Conservation (phyloP, 2,797 vertebrate species). For the Triplophysa bombifrons region DNA sequence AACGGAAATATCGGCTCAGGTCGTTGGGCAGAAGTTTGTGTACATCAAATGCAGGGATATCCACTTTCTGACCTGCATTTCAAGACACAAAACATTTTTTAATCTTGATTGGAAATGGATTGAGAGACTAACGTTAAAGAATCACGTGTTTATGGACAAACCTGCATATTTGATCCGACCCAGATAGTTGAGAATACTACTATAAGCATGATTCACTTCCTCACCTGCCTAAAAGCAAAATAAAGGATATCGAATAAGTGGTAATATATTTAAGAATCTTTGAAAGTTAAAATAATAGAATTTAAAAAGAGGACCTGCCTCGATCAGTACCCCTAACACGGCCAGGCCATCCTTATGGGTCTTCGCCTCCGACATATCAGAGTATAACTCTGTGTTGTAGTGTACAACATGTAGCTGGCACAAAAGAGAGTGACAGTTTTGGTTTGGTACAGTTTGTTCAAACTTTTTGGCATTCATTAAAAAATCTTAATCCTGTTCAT, state of each 20-base stretch:
- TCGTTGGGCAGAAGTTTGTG: slow-evolving; percentile 82
- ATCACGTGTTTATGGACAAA: not conserved
- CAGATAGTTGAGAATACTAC: slow-evolving; percentile 82
- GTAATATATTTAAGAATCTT: not conserved
- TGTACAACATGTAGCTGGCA: slow-evolving; percentile 89
- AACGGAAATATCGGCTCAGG: slow-evolving; percentile 84
- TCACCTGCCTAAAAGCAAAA: slow-evolving; percentile 75
- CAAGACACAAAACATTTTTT: not conserved
- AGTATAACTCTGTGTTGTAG: slow-evolving; percentile 83
- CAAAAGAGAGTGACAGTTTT: slow-evolving; percentile 14
- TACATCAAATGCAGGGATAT: slow-evolving; percentile 84
- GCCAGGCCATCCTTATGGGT: slow-evolving; percentile 80
- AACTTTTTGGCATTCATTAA: too few species aligned
- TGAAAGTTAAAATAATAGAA: not conserved
- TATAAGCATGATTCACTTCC: slow-evolving; percentile 78
- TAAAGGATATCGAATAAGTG: not conserved
- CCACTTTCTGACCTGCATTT: slow-evolving; percentile 76
- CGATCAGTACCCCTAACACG: slow-evolving; percentile 86
- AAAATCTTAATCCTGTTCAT: too few species aligned
- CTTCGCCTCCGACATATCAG: slow-evolving; percentile 77
- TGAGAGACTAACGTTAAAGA: not conserved
- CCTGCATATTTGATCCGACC: slow-evolving; percentile 81
- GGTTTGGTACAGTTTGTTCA: not conserved
- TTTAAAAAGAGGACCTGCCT: slow-evolving; percentile 71
- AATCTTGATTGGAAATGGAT: not conserved